Evolutionary conservation across 2,888 invertebrate species (phyloP).

Genomic region (Dascillus cervinus): DNA sequence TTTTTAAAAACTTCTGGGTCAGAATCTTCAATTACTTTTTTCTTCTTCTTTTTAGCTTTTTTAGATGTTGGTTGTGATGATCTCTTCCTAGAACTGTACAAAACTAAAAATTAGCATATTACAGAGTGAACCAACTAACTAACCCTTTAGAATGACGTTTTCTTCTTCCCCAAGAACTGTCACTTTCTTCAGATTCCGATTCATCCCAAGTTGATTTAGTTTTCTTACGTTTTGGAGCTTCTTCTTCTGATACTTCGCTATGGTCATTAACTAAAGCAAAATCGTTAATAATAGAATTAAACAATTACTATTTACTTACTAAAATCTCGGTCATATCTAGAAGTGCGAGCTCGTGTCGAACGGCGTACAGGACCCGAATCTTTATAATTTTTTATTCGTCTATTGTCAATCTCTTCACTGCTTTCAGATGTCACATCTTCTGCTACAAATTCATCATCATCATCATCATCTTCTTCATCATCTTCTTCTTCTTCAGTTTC

Average conservation of each 20-base stretch:
- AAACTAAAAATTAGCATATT: conserved; percentile 25
- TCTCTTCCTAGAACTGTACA: conserved; percentile 25
- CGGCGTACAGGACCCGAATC: conserved; percentile 44
- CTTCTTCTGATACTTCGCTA: conserved; percentile 17
- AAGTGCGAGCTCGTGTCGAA: conserved; percentile 47
- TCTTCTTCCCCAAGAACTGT: conserved; percentile 47
- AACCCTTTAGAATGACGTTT: conserved; percentile 8
- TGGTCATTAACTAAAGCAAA: conserved; percentile 28
- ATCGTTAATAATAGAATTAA: conserved; percentile 1
- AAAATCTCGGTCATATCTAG: conserved; percentile 50
- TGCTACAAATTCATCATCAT: conserved; percentile 45
- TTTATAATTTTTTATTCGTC: conserved; percentile 41
- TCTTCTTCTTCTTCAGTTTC: conserved; percentile 44
- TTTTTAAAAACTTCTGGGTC: conserved; percentile 35
- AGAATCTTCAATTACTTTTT: conserved; percentile 39
- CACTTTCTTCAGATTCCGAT: conserved; percentile 52
- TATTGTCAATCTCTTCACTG: conserved; percentile 45
- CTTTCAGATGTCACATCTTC: too few species aligned
- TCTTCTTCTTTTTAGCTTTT: conserved; percentile 43
- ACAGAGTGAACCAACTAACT: conserved; percentile 2
- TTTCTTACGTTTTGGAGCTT: conserved; percentile 47
- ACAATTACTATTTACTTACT: conserved; percentile 37
- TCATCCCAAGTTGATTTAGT: conserved; percentile 53
- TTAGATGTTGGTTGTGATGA: conserved; percentile 27
- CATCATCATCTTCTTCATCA: conserved; percentile 56